Conservation (phyloP, 2,113 vertebrate genomes). For the Notarius lentiginosus region DNA sequence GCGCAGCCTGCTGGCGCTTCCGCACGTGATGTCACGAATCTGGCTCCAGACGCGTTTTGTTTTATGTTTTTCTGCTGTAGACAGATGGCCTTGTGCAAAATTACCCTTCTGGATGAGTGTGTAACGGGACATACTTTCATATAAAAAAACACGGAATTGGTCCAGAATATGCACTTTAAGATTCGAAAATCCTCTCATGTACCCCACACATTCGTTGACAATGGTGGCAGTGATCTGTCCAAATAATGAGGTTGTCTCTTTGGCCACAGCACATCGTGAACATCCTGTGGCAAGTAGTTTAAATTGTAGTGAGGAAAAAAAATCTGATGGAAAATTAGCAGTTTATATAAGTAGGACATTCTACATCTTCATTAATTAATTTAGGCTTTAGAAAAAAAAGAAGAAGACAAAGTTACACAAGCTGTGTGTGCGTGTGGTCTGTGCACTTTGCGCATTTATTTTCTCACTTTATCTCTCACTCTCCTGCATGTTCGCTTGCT, state of each 20-base stretch:
- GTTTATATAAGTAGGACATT: conserved; percentile 9
- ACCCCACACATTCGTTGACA: neutral
- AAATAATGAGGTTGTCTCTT: neutral
- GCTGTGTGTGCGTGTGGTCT: neutral
- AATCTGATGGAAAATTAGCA: neutral
- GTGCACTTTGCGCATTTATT: conserved; percentile 18
- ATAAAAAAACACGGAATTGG: too few species aligned
- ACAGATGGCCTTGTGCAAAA: too few species aligned
- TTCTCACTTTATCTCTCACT: conserved; percentile 14
- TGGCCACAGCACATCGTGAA: neutral
- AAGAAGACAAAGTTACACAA: conserved; percentile 15
- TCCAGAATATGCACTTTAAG: too few species aligned
- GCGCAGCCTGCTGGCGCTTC: too few species aligned
- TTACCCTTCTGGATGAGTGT: too few species aligned
- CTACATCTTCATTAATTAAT: conserved; percentile 1
- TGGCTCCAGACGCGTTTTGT: too few species aligned
- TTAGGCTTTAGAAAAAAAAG: neutral
- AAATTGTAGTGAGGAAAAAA: neutral
- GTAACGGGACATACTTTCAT: too few species aligned
- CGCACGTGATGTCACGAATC: too few species aligned
- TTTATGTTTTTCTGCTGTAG: too few species aligned
- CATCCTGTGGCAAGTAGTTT: neutral
- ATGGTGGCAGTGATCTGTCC: neutral
- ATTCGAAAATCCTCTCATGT: too few species aligned
- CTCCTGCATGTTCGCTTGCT: neutral